phyloP scores from a whole-genome alignment of 2,113 vertebrate genomes.

The Chionodraco myersi region DNA sequence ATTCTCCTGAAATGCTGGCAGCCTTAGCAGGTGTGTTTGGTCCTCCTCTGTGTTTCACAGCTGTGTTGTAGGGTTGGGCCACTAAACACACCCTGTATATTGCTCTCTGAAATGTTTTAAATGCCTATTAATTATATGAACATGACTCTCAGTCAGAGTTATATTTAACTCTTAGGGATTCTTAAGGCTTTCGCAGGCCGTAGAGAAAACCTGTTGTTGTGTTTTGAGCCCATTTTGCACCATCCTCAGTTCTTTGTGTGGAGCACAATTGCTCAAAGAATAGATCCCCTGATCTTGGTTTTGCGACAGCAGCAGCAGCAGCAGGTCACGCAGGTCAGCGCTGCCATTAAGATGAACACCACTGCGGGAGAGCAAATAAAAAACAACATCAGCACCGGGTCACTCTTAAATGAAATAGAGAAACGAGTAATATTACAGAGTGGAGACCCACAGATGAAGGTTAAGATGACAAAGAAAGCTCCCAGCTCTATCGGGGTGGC shows the following conservation, averaged over 20 bases:
- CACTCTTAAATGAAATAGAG: neutral
- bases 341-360: slow-evolving; percentile 62
- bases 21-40: slow-evolving; percentile 33
- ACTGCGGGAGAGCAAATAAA: slow-evolving; percentile 59
- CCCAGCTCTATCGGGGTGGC: slow-evolving; percentile 85
- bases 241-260: neutral
- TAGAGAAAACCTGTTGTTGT: no score
- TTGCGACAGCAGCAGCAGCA: slow-evolving; percentile 70
- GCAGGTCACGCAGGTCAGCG: slow-evolving; percentile 64
- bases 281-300: slow-evolving; percentile 1
- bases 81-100: slow-evolving; percentile 2
- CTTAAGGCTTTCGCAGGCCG: neutral
- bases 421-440: neutral
- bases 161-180: neutral
- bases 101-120: neutral
- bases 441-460: slow-evolving; percentile 89
- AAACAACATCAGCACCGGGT: neutral
- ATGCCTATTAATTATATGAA: neutral
- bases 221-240: neutral
- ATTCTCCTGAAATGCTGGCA: slow-evolving; percentile 44
- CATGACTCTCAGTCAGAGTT: neutral
- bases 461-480: slow-evolving; percentile 88
- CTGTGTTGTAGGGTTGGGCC: slow-evolving; percentile 29
- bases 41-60: slow-evolving; percentile 32
- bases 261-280: slow-evolving; percentile 46